A percentile compares a stretch with the other conserved stretches of the same genome.
Evolutionary conservation across 2,888 invertebrate genomes (phyloP).

Genomic region (Lottia scabra): DNA sequence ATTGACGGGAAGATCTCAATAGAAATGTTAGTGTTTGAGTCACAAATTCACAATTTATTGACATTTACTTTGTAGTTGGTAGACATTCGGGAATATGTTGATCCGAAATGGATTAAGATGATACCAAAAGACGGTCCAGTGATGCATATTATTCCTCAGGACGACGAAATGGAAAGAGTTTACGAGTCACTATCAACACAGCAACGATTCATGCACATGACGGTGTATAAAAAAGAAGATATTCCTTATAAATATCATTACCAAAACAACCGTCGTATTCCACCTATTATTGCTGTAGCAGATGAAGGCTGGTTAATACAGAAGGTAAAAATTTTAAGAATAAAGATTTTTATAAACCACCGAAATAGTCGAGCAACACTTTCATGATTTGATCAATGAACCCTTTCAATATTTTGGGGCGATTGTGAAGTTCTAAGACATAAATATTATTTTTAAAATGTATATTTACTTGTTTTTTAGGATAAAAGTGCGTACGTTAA

Average conservation of each 20-base stretch:
- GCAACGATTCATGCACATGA: constrained; percentile 39
- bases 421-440: no score
- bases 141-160: constrained; percentile 36
- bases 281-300: constrained; percentile 76
- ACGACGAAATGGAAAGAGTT: constrained; percentile 33
- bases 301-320: constrained; percentile 73
- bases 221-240: constrained; percentile 72
- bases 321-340: constrained; percentile 40
- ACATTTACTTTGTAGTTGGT: constrained; percentile 6
- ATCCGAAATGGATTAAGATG: not conserved
- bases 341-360: no score
- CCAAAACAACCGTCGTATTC: constrained; percentile 74
- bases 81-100: constrained; percentile 12
- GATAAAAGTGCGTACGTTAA: not conserved
- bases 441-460: no score
- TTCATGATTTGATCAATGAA: no score
- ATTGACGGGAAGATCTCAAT: no score
- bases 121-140: constrained; percentile 34
- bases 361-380: no score
- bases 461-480: no score
- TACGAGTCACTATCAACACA: constrained; percentile 29
- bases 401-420: no score
- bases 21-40: no score
- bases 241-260: constrained; percentile 74
- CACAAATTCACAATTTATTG: no score